Evolutionary conservation across 2,797 vertebrate genomes (phyloP), one percentile per base, ranked within the genome.

Genomic region (Vespertilio murinus): DNA sequence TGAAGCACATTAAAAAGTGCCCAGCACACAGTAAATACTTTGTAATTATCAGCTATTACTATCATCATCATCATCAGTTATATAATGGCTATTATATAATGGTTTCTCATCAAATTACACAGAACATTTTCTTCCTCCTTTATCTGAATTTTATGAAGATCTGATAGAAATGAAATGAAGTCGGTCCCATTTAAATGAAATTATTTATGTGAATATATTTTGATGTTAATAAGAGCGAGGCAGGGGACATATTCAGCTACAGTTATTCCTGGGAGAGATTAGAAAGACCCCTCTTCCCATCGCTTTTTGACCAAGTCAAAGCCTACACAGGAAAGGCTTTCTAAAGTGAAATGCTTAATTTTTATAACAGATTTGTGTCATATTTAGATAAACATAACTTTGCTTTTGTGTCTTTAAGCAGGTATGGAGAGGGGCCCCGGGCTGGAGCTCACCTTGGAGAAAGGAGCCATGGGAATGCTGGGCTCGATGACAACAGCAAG

Each of bases 391-490:
- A 88, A 81, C 3, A 1, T 28, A 87, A 17, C n/a, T 75, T 88
- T 80, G 65, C 45, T 61, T 52, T 74, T 80, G 64, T 45, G 38
- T n/a, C 75, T 95, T 97, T 88, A 67, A 94, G 70, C 40, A 91
- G 61, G 20, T 71, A 12, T 20, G 45, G 2, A 78, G 33, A 74
- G 59, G 35, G 80, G 59, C 52, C 42, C 85, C 45, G 42, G 56
- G 30, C 67, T 79, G 92, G 67, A 70, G 56, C 49, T 91, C 59
- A 45, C 80, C n/a, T 56, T 93, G 90, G 91, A 49, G 86, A 94
- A 94, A 94, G 59, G 65, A 96, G 28, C 81, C 65, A 64, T 40
- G 85, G 91, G 83, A 92, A 95, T 54, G 14, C 65, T 30, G 17
- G 47, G 78, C 65, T 73, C 16, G 5, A 42, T 12, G 22, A 91